Evolutionary conservation across 2,888 invertebrate species (phyloP).

Genomic region (Yponomeuta evonymella): DNA sequence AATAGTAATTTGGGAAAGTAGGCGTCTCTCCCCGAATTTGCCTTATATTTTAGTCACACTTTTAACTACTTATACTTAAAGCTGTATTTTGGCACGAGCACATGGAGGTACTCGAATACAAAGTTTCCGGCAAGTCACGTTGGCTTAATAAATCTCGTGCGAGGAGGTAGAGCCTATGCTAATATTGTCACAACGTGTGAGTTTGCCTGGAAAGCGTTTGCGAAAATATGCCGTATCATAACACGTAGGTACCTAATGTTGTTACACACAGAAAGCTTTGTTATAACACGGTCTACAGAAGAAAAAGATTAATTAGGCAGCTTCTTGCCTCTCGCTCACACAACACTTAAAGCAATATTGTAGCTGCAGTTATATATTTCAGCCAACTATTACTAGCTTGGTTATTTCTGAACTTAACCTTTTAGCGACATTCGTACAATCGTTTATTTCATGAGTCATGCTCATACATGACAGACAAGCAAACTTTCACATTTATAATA

Average conservation of each 20-base stretch:
- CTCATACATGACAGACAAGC: no score
- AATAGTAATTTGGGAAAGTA: neutral
- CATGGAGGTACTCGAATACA: neutral
- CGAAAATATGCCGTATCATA: conserved; percentile 8
- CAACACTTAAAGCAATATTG: no score
- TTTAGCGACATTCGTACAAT: no score
- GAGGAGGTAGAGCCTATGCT: neutral
- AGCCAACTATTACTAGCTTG: no score
- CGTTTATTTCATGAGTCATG: no score
- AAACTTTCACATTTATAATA: no score
- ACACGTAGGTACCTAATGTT: neutral
- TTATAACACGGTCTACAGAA: neutral
- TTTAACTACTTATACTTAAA: neutral
- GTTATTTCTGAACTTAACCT: no score
- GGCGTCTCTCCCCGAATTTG: neutral
- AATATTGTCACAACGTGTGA: neutral
- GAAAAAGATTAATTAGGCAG: neutral
- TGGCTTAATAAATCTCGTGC: neutral
- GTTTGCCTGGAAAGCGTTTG: neutral
- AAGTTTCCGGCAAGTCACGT: neutral
- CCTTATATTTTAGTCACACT: neutral
- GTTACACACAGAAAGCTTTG: neutral
- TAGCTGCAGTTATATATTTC: no score
- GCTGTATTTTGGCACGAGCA: neutral
- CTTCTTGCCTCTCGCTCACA: no score